Base-by-base conservation (phyloP, 2,113 vertebrate species). In the Heterotilapia buettikoferi region DNA sequence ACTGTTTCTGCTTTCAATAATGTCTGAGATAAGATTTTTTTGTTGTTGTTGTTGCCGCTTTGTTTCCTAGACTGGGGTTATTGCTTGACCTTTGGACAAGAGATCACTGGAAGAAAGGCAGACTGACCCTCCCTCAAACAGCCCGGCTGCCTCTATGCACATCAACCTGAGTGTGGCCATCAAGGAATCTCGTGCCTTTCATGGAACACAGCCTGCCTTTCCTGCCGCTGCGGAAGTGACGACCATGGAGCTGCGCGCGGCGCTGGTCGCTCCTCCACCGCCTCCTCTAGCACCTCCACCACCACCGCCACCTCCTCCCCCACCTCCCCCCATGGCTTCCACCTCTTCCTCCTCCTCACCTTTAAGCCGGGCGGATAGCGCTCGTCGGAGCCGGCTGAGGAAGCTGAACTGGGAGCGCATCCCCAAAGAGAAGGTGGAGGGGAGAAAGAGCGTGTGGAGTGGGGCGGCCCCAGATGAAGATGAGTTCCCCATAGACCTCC, bases 371-470 rank as follows among this genome's bases (percentile, higher is more conserved):
- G 33, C 86, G 6, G 95, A 96, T 66, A 92, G 88, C 1, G 92
- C 73, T 26, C 92, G 91, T 2, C 93, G 92, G 12, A 96, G 96
- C 73, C 94, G 94, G 13, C 93, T 97, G 47, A 95, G 97, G 84
- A 97, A 97, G 88, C 94, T 97, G 9, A 97, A 97, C 92, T 97
- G 97, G 97, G 97, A 97, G 71, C 94, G 95, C 1, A 97, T 97
- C 79, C 97, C 97, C 21, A 96, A 96, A 88, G 96, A 97, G 91
- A 96, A 96, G 13, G 96, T 97, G 43, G 96, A 97, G 88, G 97
- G 97, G 0, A 94, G 96, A 26, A 94, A 94, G 45, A 97, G 95
- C 1, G 95, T 97, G 63, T 97, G 97, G 97, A 97, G 91, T 1
- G 93, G 93, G 7, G 93, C 93, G 1, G 80, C 86, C 3, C 80